phyloP scores from a whole-genome alignment of 2,113 vertebrate species.

The Acrocephalus kingi region DNA sequence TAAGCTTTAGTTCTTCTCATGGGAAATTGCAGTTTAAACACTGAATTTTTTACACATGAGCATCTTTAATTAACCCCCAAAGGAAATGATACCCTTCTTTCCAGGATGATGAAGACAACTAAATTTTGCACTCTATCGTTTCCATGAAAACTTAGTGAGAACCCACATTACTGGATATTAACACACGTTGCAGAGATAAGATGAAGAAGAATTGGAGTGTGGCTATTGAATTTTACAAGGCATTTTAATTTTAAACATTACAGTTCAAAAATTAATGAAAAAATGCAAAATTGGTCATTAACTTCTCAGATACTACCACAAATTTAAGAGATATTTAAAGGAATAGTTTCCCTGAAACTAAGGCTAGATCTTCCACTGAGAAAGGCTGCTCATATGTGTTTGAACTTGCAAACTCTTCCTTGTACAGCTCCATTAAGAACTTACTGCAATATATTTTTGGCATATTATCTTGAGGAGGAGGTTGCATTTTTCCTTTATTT shows the following conservation, averaged over 20 bases:
- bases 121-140: background rate
- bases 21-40: background rate
- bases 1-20: background rate
- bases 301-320: background rate
- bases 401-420: constrained; percentile 11
- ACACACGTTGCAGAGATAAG: background rate
- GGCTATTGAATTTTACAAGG: background rate
- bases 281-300: background rate
- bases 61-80: background rate
- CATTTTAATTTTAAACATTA: background rate
- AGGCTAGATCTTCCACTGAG: background rate
- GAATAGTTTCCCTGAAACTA: background rate
- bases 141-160: background rate
- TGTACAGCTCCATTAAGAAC: background rate
- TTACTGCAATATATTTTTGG: background rate
- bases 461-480: constrained; percentile 21
- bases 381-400: background rate
- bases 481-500: constrained; percentile 11
- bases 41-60: background rate
- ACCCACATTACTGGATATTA: background rate
- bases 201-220: background rate
- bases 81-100: background rate
- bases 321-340: background rate
- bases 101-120: background rate
- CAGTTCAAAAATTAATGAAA: background rate